phyloP scores from a whole-genome alignment of 1,140 invertebrate genomes.

The Anoplolepis gracilipes region DNA sequence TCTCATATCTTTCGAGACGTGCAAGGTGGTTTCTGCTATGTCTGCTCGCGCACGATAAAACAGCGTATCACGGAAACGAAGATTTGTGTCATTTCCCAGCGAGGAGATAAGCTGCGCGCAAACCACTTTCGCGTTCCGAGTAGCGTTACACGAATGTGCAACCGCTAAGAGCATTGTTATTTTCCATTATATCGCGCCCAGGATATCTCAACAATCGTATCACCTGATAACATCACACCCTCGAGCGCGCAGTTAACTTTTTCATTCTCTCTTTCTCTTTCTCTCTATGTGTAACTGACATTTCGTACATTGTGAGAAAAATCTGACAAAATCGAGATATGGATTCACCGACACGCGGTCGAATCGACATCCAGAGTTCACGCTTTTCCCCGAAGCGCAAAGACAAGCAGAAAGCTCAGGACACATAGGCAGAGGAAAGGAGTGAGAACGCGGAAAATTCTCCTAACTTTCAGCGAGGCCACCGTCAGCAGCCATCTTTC shows the following conservation, averaged over 20 bases:
- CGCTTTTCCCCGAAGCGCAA: background rate
- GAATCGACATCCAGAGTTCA: conserved; percentile 33
- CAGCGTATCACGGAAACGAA: conserved; percentile 42
- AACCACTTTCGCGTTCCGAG: conserved; percentile 35
- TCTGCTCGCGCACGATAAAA: conserved; percentile 34
- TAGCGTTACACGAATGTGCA: conserved; percentile 24
- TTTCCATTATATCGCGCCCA: conserved; percentile 19
- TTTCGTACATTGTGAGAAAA: conserved; percentile 2
- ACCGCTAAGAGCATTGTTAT: conserved; percentile 40
- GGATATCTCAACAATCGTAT: conserved; percentile 21
- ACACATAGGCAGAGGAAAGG: conserved; percentile 10
- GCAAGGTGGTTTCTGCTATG: background rate
- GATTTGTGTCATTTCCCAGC: conserved; percentile 43
- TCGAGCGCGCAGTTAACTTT: background rate
- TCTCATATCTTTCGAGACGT: background rate
- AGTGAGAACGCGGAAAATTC: conserved; percentile 59
- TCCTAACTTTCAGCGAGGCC: conserved; percentile 65
- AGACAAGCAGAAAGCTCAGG: conserved; percentile 22
- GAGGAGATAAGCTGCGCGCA: conserved; percentile 17
- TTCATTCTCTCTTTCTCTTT: background rate
- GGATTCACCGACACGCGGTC: conserved; percentile 15
- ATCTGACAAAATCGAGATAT: background rate
- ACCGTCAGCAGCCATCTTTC: conserved; percentile 63
- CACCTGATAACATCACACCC: conserved; percentile 13
- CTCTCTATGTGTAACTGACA: background rate